Evolutionary conservation across 2,888 invertebrate species (phyloP).

Genomic region (Rhingia rostrata): DNA sequence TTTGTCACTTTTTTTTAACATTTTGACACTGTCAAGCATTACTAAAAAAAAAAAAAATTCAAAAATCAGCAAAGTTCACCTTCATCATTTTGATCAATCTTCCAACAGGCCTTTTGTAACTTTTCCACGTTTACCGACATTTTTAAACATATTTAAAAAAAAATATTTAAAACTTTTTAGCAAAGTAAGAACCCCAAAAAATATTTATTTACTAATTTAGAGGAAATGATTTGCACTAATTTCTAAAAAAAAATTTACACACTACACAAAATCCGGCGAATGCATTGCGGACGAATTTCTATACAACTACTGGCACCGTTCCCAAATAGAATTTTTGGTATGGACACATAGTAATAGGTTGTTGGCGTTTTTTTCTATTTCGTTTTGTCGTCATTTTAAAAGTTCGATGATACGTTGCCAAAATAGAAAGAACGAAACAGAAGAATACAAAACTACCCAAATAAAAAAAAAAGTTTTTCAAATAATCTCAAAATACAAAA

Average conservation of each 20-base stretch:
- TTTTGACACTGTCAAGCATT: background rate
- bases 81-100: slow-evolving; percentile 80
- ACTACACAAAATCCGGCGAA: slow-evolving; percentile 30
- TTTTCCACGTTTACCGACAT: slow-evolving; percentile 34
- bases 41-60: background rate
- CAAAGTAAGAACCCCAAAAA: background rate
- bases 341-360: slow-evolving; percentile 15
- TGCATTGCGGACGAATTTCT: slow-evolving; percentile 36
- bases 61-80: slow-evolving; percentile 71
- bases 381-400: slow-evolving; percentile 35
- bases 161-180: background rate
- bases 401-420: slow-evolving; percentile 51
- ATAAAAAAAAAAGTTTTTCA: background rate
- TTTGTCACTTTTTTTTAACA: no score
- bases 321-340: slow-evolving; percentile 47
- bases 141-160: background rate
- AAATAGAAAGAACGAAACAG: slow-evolving; percentile 45
- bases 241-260: background rate
- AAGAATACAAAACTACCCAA: background rate
- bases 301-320: slow-evolving; percentile 59
- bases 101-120: slow-evolving; percentile 80
- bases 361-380: slow-evolving; percentile 15
- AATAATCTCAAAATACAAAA: slow-evolving; percentile 36
- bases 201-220: background rate
- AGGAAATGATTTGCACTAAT: slow-evolving; percentile 10